These are phyloP conservation scores for Aphelenchoides besseyi DNA, from an alignment of 1,140 invertebrate genomes.

Conservation along the genomic window DNA sequence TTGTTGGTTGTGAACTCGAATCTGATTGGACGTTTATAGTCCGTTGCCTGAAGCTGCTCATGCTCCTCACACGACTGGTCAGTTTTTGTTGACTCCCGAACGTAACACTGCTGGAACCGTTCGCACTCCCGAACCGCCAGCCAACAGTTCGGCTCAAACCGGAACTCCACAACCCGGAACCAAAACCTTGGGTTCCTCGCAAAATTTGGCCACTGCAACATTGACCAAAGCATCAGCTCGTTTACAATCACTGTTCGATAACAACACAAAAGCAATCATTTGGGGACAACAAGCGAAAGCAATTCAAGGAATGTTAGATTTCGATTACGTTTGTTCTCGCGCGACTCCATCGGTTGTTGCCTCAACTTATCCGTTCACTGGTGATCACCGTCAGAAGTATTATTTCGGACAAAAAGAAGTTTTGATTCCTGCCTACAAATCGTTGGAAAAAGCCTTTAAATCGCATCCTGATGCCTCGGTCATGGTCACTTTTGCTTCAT, in stretches of 20 bases:
- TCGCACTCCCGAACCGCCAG: background rate
- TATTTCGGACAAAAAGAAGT: constrained; percentile 99
- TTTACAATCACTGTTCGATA: constrained; percentile 71
- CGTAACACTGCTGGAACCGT: constrained; percentile 63
- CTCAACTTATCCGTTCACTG: constrained; percentile 96
- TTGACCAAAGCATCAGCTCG: constrained; percentile 13
- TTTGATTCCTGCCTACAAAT: constrained; percentile 90
- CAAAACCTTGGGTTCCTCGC: background rate
- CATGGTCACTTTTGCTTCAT: constrained; percentile 95
- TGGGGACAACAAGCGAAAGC: constrained; percentile 99
- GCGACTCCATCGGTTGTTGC: constrained; percentile 79
- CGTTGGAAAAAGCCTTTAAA: constrained; percentile 90
- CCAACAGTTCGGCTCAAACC: background rate
- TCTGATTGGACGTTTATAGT: no score
- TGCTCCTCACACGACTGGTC: constrained; percentile 77
- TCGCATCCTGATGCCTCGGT: constrained; percentile 93
- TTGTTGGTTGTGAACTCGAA: no score
- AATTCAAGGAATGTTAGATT: constrained; percentile 90
- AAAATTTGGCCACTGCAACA: background rate
- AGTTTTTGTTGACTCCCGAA: constrained; percentile 83
- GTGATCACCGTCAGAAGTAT: constrained; percentile 98
- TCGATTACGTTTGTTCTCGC: constrained; percentile 94
- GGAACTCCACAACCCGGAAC: background rate
- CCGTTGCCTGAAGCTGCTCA: constrained; percentile 70
- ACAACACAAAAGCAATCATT: constrained; percentile 85